Evolutionary conservation across 2,888 invertebrate species (phyloP).

Genomic region (Deladenus siricidicola): DNA sequence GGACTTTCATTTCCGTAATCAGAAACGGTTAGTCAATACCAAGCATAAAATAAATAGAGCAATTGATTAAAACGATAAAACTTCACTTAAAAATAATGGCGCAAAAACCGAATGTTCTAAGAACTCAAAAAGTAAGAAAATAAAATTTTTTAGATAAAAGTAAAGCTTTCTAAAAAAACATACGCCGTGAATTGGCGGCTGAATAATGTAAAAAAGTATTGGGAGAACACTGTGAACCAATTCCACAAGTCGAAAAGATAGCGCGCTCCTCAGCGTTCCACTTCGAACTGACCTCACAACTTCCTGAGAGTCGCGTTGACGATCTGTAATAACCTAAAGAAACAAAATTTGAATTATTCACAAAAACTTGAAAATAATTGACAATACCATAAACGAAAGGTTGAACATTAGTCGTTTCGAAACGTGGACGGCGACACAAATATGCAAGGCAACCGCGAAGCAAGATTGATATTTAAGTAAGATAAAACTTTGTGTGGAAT

Average conservation of each 20-base stretch:
- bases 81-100: no score
- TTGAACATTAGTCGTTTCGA: constrained; percentile 5
- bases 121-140: no score
- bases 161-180: no score
- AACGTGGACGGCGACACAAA: constrained; percentile 11
- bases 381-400: neutral
- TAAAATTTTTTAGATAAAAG: no score
- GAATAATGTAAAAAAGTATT: constrained; percentile 3
- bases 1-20: neutral
- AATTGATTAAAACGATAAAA: no score
- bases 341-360: no score
- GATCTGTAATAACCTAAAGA: constrained; percentile 5
- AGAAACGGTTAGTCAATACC: no score
- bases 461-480: constrained; percentile 9
- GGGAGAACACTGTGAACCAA: constrained; percentile 4
- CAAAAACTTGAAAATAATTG: no score
- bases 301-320: constrained; percentile 3
- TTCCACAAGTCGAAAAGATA: neutral
- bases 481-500: constrained; percentile 2
- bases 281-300: constrained; percentile 4
- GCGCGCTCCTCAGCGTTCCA: neutral
- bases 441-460: constrained; percentile 4
- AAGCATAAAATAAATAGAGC: no score
- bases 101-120: no score
- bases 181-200: constrained; percentile 9